Conservation (phyloP, 1,140 invertebrate species). For the Ditylenchus dipsaci region DNA sequence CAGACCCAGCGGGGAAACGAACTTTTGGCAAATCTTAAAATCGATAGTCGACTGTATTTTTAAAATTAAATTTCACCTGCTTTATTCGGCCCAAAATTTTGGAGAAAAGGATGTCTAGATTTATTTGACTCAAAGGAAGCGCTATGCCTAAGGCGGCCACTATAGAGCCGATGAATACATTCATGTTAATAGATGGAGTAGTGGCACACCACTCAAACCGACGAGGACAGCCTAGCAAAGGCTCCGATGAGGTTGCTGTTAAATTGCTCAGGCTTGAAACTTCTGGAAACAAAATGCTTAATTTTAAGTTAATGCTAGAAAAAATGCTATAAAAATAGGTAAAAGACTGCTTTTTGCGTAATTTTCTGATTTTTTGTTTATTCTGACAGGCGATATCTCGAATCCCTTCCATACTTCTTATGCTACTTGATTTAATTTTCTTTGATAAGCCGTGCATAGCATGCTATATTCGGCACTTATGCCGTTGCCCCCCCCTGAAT, state of each 20-base stretch:
- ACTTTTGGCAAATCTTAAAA: too few relatives aligned
- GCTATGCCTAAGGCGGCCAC: conserved; percentile 34
- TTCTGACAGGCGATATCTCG: too few relatives aligned
- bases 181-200: conserved; percentile 43
- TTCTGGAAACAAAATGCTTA: background rate
- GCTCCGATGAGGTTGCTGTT: background rate
- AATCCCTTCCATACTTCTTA: too few relatives aligned
- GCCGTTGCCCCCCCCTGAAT: too few relatives aligned
- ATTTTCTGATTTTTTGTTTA: too few relatives aligned
- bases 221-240: conserved; percentile 31
- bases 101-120: conserved; percentile 44
- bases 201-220: conserved; percentile 36
- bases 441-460: too few relatives aligned
- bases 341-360: too few relatives aligned
- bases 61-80: conserved; percentile 17
- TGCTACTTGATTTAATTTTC: too few relatives aligned
- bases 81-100: conserved; percentile 36
- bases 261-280: background rate
- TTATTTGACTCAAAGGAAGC: conserved; percentile 33
- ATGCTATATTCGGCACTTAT: too few relatives aligned
- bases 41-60: background rate
- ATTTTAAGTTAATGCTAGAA: background rate
- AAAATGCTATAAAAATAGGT: background rate
- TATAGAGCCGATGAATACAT: conserved; percentile 36
- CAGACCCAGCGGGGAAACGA: too few relatives aligned